Percentiles rank a stretch among this genome's conserved stretches.
Evolutionary conservation across 2,797 vertebrate genomes (phyloP).

Genomic region (Microctenopoma lineatum): DNA sequence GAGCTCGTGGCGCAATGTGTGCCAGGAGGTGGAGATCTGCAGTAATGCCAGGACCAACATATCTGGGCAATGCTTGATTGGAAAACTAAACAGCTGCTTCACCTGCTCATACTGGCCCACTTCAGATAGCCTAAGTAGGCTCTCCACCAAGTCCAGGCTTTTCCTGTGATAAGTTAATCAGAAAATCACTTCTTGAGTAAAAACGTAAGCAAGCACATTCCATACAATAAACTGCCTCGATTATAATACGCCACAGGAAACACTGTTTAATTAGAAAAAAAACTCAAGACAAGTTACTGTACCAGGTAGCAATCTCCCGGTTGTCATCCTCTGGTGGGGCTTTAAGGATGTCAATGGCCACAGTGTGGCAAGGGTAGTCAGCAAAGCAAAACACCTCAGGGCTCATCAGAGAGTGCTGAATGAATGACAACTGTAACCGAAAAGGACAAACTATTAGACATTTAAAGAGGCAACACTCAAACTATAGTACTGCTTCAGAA

Average conservation of each 20-base stretch:
- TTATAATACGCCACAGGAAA: neutral
- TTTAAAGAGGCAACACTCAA: neutral
- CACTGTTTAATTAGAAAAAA: neutral
- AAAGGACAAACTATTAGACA: neutral
- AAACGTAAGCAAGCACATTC: neutral
- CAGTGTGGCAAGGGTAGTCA: constrained; percentile 95
- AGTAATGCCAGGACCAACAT: constrained; percentile 97
- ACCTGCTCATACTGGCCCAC: constrained; percentile 99
- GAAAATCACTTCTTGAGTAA: neutral
- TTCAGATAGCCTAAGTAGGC: constrained; percentile 93
- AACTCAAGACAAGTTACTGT: constrained; percentile 37
- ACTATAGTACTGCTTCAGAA: neutral
- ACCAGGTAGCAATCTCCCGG: constrained; percentile 99
- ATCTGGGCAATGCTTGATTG: constrained; percentile 99
- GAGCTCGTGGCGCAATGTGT: constrained; percentile 97
- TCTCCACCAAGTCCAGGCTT: constrained; percentile 98
- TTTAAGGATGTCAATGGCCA: constrained; percentile 98
- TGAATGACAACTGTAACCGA: constrained; percentile 91
- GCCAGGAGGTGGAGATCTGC: constrained; percentile 99
- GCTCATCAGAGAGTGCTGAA: constrained; percentile 98
- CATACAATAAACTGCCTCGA: neutral
- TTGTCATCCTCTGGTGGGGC: constrained; percentile 99
- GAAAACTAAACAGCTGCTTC: constrained; percentile 98
- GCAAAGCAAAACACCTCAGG: constrained; percentile 99
- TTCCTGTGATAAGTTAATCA: constrained; percentile 86